phyloP scores from a whole-genome alignment of 2,888 invertebrate species.

The Dendrolimus houi region DNA sequence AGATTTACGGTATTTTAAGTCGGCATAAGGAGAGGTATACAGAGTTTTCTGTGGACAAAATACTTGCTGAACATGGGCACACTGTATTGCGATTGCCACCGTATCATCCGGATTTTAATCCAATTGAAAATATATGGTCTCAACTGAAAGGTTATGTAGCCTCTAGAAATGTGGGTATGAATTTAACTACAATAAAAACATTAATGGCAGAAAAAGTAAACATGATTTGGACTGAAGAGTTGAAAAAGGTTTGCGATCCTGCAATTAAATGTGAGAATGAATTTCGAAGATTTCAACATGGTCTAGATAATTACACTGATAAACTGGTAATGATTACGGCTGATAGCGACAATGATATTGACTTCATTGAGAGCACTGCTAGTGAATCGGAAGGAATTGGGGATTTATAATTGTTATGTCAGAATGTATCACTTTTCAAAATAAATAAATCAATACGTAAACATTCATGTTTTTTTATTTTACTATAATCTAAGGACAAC shows the following conservation, averaged over 20 bases:
- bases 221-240: too few relatives aligned
- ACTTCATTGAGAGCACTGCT: constrained; percentile 5
- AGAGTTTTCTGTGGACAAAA: constrained; percentile 7
- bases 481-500: too few relatives aligned
- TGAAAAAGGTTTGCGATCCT: neutral
- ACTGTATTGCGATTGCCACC: constrained; percentile 9
- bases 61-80: constrained; percentile 8
- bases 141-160: constrained; percentile 8
- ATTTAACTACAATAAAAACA: constrained; percentile 1
- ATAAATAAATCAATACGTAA: too few relatives aligned
- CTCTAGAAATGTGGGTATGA: constrained; percentile 5
- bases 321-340: constrained; percentile 6
- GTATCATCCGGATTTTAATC: constrained; percentile 7
- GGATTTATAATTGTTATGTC: too few relatives aligned
- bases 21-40: constrained; percentile 7
- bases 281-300: constrained; percentile 1
- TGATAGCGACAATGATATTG: constrained; percentile 6
- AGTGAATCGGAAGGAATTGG: constrained; percentile 3
- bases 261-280: neutral
- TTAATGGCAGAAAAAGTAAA: neutral
- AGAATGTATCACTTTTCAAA: too few relatives aligned
- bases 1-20: constrained; percentile 7
- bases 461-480: too few relatives aligned
- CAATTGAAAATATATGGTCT: constrained; percentile 11
- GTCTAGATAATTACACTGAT: constrained; percentile 4